Base-by-base conservation (phyloP, 2,888 invertebrate genomes). In the Apamea sordens region DNA sequence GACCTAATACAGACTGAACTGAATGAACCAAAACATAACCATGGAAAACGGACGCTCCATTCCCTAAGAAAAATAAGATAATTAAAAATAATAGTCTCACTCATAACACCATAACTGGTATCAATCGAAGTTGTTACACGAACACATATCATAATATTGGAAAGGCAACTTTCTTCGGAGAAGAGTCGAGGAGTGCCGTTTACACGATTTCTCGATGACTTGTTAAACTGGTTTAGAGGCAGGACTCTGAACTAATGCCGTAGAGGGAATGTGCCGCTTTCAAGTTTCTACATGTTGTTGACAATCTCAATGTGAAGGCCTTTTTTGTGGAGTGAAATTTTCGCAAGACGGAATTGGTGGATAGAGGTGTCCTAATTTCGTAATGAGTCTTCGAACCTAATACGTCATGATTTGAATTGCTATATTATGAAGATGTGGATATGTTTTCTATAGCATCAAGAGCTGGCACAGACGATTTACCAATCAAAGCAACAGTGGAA, bases 121-220 rank as follows among this genome's bases (percentile, higher is more conserved):
- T 83, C 67, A 85, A 85, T 85, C 32, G 85, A 67, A 83, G 77
- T 83, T 76, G 77, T 88, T 75, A 83, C 82, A 90, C 84, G 86
- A 89, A 89, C 86, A 88, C 86, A 90, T 92, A 91, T 91, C 91
- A 88, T 90, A 88, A 82, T 83, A 90, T 92, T 94, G 91, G 94
- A 94, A 94, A 94, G 93, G 92, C 92, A 92, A 93, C 94, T 94
- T 94, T 94, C 94, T 91, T 94, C 87, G 90, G 89, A 91, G 92
- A 91, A 90, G 91, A 90, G 84, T 87, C 89, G 90, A 89, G 93
- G 92, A 92, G 92, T 86, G 92, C 91, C 91, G 86, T 93, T 91
- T 92, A 93, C 91, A 93, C 93, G 95, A 95, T 96, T 96, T 96
- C 96, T 93, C 95, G 94, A 94, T 95, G 95, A 94, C 95, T 94